A percentile compares a stretch with the other conserved stretches of the same genome.
Evolutionary conservation across 2,797 vertebrate species (phyloP).

Genomic region (Parotocinclus haroldoi): DNA sequence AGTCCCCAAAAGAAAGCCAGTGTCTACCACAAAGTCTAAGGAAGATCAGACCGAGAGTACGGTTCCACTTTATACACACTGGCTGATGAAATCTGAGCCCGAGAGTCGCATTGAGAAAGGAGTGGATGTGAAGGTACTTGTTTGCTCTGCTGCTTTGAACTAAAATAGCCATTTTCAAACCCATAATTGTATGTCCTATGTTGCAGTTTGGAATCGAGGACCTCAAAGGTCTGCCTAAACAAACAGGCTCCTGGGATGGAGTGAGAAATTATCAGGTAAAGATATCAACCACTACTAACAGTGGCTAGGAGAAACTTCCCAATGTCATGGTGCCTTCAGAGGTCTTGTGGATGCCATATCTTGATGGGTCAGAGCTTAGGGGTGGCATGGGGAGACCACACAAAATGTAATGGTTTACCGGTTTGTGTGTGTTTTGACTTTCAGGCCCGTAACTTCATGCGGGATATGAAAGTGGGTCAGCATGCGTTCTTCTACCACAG

Average conservation of each 20-base stretch:
- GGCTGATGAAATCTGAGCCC: slow-evolving; percentile 97
- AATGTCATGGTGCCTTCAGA: no score
- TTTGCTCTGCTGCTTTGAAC: background rate
- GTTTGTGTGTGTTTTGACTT: background rate
- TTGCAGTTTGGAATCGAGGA: slow-evolving; percentile 92
- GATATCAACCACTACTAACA: no score
- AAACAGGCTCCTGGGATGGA: slow-evolving; percentile 92
- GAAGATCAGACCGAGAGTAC: slow-evolving; percentile 42
- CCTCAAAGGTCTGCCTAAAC: slow-evolving; percentile 83
- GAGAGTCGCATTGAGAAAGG: slow-evolving; percentile 91
- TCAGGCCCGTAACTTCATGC: slow-evolving; percentile 94
- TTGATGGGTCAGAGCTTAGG: background rate
- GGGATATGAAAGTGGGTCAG: slow-evolving; percentile 85
- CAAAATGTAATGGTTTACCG: background rate
- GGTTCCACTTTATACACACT: slow-evolving; percentile 59
- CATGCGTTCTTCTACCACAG: slow-evolving; percentile 96
- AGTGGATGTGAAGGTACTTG: slow-evolving; percentile 64
- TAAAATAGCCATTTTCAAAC: background rate
- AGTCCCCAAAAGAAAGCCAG: slow-evolving; percentile 54
- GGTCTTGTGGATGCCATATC: no score
- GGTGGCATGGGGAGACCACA: background rate
- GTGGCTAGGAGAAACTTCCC: no score
- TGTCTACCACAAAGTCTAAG: slow-evolving; percentile 34
- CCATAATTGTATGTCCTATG: background rate
- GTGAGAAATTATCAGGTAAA: slow-evolving; percentile 94